A percentile compares a stretch with the other conserved stretches of the same genome.
Conservation (phyloP, 1,140 invertebrate species). For the Dolichoris vasculosae region DNA sequence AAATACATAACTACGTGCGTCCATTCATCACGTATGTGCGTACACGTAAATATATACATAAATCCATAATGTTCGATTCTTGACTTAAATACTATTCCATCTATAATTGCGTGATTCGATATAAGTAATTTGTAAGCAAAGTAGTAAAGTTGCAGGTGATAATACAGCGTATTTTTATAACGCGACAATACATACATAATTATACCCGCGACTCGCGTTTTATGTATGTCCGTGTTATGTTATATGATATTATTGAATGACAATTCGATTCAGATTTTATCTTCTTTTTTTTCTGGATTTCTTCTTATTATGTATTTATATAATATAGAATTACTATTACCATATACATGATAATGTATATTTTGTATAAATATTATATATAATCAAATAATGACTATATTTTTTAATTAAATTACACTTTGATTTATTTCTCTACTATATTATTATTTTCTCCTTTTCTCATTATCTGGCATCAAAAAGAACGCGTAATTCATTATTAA, state of each 20-base stretch:
- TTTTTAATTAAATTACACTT: neutral
- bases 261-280: constrained; percentile 12
- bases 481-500: neutral
- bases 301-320: no score
- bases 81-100: constrained; percentile 57
- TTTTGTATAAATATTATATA: no score
- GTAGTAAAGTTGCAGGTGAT: constrained; percentile 64
- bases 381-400: no score
- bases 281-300: neutral
- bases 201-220: constrained; percentile 41
- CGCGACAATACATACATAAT: constrained; percentile 49
- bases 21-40: neutral
- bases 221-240: constrained; percentile 26
- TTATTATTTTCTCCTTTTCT: constrained; percentile 4
- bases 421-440: neutral
- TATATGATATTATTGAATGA: constrained; percentile 3
- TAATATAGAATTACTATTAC: no score
- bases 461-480: neutral
- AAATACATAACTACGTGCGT: neutral
- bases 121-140: constrained; percentile 52
- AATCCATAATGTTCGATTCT: constrained; percentile 35
- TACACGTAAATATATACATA: neutral
- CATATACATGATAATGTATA: no score
- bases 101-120: constrained; percentile 61
- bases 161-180: constrained; percentile 52